Evolutionary conservation across 2,888 invertebrate species (phyloP).

Genomic region (Diachrysia chrysitis): DNA sequence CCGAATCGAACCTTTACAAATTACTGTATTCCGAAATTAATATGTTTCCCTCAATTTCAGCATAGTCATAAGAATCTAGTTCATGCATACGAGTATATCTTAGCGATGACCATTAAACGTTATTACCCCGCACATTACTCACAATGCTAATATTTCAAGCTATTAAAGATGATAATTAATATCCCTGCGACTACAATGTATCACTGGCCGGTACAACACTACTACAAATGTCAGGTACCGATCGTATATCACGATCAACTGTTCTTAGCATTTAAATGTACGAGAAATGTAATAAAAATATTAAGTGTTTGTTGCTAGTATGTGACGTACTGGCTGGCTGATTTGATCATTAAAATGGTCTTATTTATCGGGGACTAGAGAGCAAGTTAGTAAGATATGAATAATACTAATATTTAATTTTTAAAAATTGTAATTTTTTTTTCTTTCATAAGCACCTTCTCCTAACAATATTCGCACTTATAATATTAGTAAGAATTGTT

Average conservation of each 20-base stretch:
- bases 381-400: not conserved
- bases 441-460: no score
- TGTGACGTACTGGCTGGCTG: conserved; percentile 5
- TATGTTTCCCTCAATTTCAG: not conserved
- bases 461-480: no score
- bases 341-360: conserved; percentile 1
- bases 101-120: conserved; percentile 28
- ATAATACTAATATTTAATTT: no score
- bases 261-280: conserved; percentile 29
- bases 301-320: conserved; percentile 26
- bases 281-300: conserved; percentile 35
- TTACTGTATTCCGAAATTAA: not conserved
- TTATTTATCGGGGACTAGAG: not conserved
- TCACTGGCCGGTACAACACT: conserved; percentile 21
- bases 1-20: no score
- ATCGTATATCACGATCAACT: conserved; percentile 38
- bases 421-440: no score
- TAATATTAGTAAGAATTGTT: no score
- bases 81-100: conserved; percentile 3
- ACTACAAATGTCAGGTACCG: conserved; percentile 50
- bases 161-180: conserved; percentile 52
- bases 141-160: conserved; percentile 39
- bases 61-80: conserved; percentile 10
- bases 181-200: conserved; percentile 44
- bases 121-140: conserved; percentile 34